Evolutionary conservation across 2,888 invertebrate species (phyloP).

Genomic region (Diarsia dahlii): DNA sequence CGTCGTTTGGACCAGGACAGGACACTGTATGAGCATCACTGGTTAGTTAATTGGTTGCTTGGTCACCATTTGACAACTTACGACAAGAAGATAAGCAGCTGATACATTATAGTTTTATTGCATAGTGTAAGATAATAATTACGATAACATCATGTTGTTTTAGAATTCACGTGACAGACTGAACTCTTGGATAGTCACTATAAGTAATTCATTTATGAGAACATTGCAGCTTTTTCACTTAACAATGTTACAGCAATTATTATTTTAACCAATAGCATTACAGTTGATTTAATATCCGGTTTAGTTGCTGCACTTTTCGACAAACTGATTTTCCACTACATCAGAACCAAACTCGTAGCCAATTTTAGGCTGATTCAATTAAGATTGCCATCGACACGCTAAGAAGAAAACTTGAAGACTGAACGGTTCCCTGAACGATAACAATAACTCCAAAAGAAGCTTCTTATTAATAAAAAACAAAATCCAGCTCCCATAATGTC

Average conservation of each 20-base stretch:
- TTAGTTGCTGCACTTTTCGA: too few relatives aligned
- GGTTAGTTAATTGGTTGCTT: constrained; percentile 45
- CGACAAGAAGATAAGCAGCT: constrained; percentile 34
- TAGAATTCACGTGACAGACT: not conserved
- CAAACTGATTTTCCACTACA: not conserved
- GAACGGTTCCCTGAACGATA: not conserved
- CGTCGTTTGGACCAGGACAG: constrained; percentile 1
- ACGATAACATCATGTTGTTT: not conserved
- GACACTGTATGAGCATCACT: constrained; percentile 28
- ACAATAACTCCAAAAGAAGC: constrained; percentile 1
- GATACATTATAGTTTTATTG: constrained; percentile 42
- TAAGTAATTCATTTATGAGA: not conserved
- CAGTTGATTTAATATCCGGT: not conserved
- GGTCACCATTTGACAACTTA: constrained; percentile 51
- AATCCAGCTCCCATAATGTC: constrained; percentile 44
- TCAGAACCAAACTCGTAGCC: not conserved
- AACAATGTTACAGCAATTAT: not conserved
- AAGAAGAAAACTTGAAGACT: not conserved
- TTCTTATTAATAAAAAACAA: constrained; percentile 48
- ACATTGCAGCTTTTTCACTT: not conserved
- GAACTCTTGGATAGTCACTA: not conserved
- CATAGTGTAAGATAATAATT: constrained; percentile 20
- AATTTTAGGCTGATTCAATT: not conserved
- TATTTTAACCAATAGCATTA: not conserved
- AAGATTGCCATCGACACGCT: not conserved